Percentiles rank a stretch among this genome's conserved stretches.
Evolutionary conservation across 2,113 vertebrate genomes (phyloP).

Genomic region (Pseudorasbora parva): DNA sequence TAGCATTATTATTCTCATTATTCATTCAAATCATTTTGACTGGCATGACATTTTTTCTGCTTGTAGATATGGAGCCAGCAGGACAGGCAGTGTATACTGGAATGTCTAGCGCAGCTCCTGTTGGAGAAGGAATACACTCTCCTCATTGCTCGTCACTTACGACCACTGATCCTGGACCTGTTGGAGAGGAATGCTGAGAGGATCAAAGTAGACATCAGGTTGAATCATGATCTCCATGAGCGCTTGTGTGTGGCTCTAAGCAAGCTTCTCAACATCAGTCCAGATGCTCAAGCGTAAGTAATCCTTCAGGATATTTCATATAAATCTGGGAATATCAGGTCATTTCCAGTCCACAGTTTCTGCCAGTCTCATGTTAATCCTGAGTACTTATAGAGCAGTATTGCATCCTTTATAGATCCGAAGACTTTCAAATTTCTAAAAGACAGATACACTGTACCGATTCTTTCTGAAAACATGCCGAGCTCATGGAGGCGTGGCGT

Average conservation of each 20-base stretch:
- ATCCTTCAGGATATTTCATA: neutral
- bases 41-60: neutral
- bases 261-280: slow-evolving; percentile 85
- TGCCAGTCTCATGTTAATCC: too few species aligned
- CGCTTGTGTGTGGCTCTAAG: slow-evolving; percentile 95
- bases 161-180: slow-evolving; percentile 89
- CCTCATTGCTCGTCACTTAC: slow-evolving; percentile 84
- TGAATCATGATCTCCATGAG: slow-evolving; percentile 93
- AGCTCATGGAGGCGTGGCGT: too few species aligned
- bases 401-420: too few species aligned
- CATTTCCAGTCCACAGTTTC: too few species aligned
- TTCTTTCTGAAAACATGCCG: too few species aligned
- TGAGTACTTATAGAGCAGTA: too few species aligned
- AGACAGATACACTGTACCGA: too few species aligned
- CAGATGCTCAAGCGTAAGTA: slow-evolving; percentile 90
- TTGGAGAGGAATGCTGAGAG: slow-evolving; percentile 88
- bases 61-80: slow-evolving; percentile 88
- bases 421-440: too few species aligned
- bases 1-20: neutral
- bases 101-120: slow-evolving; percentile 82
- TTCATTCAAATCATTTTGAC: neutral
- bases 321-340: neutral
- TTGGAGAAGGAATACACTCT: slow-evolving; percentile 91
- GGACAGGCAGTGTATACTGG: slow-evolving; percentile 89
- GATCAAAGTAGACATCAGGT: slow-evolving; percentile 80